Conservation (phyloP, 2,797 vertebrate species). For the Phoxinus dragarum region DNA sequence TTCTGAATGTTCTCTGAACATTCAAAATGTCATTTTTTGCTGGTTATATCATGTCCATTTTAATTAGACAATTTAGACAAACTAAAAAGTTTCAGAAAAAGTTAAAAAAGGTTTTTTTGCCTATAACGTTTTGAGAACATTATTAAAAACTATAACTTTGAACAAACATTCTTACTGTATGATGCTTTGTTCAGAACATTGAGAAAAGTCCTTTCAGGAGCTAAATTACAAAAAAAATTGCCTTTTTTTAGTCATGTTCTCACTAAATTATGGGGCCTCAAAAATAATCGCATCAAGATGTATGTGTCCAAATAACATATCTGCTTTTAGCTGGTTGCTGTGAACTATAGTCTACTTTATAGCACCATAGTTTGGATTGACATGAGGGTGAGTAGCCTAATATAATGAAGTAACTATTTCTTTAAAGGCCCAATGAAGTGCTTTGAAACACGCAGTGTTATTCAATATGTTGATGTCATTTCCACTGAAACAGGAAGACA, state of each 20-base stretch:
- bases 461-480: no score
- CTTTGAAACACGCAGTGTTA: no score
- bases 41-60: neutral
- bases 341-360: neutral
- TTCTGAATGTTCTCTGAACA: neutral
- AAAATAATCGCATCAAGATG: conserved; percentile 57
- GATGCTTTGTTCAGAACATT: no score
- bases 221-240: no score
- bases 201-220: no score
- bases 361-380: neutral
- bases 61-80: neutral
- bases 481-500: no score
- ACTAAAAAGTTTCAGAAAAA: neutral
- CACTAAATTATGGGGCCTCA: conserved; percentile 55
- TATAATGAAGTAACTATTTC: neutral
- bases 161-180: neutral
- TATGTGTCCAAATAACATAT: conserved; percentile 58
- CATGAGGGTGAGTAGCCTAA: no score
- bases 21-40: neutral
- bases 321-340: conserved; percentile 42
- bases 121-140: neutral
- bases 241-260: neutral
- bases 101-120: neutral
- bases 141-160: neutral
- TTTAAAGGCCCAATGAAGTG: no score